phyloP scores from a whole-genome alignment of 2,113 vertebrate genomes.

The Beaufortia kweichowensis region DNA sequence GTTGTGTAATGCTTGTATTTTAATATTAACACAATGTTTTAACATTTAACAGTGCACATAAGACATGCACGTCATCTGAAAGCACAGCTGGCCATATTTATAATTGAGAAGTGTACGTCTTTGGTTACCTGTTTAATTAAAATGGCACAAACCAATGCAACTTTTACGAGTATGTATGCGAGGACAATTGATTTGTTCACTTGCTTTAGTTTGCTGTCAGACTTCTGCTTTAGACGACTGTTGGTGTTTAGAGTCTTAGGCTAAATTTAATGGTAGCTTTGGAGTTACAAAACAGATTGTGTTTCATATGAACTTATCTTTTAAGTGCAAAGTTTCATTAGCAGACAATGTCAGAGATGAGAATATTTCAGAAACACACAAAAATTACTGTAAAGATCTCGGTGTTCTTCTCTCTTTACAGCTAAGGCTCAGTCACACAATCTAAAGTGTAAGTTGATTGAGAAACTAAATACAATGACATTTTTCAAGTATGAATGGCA shows the following conservation, averaged over 20 bases:
- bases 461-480: no score
- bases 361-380: no score
- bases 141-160: background rate
- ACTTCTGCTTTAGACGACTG: background rate
- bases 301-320: background rate
- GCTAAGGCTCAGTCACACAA: no score
- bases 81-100: slow-evolving; percentile 32
- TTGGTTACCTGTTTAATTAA: background rate
- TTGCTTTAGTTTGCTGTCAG: slow-evolving; percentile 15
- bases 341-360: background rate
- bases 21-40: background rate
- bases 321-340: background rate
- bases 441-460: no score
- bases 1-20: background rate
- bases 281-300: background rate
- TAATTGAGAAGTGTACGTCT: slow-evolving; percentile 22
- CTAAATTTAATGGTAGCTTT: slow-evolving; percentile 13
- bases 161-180: background rate
- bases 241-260: background rate
- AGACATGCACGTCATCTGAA: slow-evolving; percentile 11
- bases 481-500: no score
- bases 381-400: no score
- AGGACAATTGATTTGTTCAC: background rate
- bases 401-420: no score
- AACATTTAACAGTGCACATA: background rate